phyloP scores from a whole-genome alignment of 2,797 vertebrate species.

The Cercopithecus diana region DNA sequence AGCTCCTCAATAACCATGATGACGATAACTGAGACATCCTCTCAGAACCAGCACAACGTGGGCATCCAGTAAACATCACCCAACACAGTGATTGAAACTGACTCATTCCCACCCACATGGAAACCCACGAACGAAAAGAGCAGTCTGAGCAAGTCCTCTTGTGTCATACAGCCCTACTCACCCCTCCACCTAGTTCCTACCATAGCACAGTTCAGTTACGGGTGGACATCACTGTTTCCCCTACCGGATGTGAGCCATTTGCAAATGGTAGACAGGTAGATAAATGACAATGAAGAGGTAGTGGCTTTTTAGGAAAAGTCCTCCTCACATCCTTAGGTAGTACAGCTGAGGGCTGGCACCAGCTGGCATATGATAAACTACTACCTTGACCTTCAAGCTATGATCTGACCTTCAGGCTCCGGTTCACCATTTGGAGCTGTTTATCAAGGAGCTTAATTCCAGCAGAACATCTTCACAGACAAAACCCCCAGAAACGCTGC shows the following conservation, averaged over 20 bases:
- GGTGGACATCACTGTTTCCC: not conserved
- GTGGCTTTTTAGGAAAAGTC: not conserved
- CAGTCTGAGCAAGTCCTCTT: too few species aligned
- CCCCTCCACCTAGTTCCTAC: not conserved
- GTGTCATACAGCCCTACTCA: too few species aligned
- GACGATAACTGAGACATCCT: too few species aligned
- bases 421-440: too few species aligned
- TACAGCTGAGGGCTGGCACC: not conserved
- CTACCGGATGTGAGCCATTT: not conserved
- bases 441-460: not conserved
- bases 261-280: too few species aligned
- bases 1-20: not conserved
- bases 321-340: not conserved
- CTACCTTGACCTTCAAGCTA: not conserved
- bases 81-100: not conserved
- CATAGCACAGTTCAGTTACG: too few species aligned
- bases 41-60: not conserved
- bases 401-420: not conserved
- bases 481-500: not conserved
- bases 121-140: not conserved
- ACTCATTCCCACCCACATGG: not conserved
- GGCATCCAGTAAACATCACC: not conserved
- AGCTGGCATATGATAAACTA: not conserved
- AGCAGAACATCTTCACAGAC: not conserved
- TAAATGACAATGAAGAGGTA: not conserved